Conservation (phyloP, 2,113 vertebrate genomes). For the Rhynchomys soricoides region DNA sequence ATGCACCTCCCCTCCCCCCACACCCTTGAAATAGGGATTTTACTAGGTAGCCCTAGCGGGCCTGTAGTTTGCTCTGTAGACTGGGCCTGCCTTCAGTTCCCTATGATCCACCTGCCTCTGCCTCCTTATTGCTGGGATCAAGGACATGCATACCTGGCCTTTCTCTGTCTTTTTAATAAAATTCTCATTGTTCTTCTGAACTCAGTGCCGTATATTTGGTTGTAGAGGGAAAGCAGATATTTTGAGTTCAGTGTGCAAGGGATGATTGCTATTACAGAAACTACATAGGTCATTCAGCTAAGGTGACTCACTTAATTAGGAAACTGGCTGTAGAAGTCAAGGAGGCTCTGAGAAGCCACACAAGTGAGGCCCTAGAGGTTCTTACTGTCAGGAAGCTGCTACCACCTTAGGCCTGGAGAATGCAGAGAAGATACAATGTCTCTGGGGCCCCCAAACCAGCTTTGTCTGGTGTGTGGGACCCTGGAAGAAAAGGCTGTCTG, state of each 20-base stretch:
- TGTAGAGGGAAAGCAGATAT: background rate
- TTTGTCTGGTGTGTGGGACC: background rate
- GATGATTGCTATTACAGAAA: background rate
- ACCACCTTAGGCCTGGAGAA: background rate
- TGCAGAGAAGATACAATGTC: background rate
- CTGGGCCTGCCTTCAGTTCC: background rate
- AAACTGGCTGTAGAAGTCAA: background rate
- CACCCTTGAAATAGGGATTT: background rate
- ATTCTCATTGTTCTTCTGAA: slow-evolving; percentile 24
- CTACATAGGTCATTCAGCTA: slow-evolving; percentile 4
- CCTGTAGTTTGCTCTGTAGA: background rate
- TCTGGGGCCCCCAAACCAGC: background rate
- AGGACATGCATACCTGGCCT: background rate
- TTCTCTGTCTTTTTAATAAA: background rate
- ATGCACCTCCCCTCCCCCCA: background rate
- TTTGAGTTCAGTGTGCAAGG: slow-evolving; percentile 7
- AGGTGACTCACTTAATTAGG: background rate
- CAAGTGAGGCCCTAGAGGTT: background rate
- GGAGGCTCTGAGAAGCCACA: background rate
- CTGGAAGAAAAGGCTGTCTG: background rate
- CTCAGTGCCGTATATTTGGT: background rate
- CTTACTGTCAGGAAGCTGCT: background rate
- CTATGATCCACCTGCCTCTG: background rate
- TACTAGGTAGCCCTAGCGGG: background rate
- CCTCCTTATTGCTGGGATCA: background rate